Conservation (phyloP, 2,888 invertebrate genomes). For the Eupithecia subfuscata region DNA sequence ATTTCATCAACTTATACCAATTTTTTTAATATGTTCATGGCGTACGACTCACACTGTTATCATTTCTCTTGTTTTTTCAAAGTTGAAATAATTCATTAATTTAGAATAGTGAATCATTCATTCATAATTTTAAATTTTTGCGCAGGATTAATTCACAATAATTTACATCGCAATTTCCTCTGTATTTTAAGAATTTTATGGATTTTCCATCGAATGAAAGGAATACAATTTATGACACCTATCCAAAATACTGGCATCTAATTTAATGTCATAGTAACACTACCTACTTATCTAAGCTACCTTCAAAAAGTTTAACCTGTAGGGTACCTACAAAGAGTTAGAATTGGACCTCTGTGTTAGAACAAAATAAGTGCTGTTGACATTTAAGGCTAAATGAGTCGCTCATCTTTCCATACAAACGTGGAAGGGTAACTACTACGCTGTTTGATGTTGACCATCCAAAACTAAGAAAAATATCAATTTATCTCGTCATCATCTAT, state of each 20-base stretch:
- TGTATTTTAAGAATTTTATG: neutral
- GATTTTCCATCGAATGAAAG: neutral
- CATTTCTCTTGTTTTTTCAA: neutral
- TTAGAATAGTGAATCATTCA: neutral
- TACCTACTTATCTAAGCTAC: neutral
- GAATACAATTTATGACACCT: neutral
- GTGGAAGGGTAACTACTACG: too few species aligned
- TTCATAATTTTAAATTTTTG: neutral
- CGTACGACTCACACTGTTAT: neutral
- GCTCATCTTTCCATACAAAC: too few species aligned
- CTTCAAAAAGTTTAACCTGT: neutral
- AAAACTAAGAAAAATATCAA: too few species aligned
- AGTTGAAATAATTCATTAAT: neutral
- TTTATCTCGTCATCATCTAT: too few species aligned
- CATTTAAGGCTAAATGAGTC: too few species aligned
- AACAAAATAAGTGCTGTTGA: too few species aligned
- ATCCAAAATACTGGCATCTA: neutral
- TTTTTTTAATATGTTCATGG: neutral
- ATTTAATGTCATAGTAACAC: neutral
- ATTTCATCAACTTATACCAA: conserved; percentile 1
- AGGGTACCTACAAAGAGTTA: too few species aligned
- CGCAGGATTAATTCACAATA: neutral
- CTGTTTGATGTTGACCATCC: too few species aligned
- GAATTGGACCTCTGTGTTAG: too few species aligned
- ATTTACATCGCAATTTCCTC: neutral